These are phyloP conservation scores for Acanthiza pusilla DNA, from an alignment of 2,797 vertebrate species.

Conservation along the genomic window DNA sequence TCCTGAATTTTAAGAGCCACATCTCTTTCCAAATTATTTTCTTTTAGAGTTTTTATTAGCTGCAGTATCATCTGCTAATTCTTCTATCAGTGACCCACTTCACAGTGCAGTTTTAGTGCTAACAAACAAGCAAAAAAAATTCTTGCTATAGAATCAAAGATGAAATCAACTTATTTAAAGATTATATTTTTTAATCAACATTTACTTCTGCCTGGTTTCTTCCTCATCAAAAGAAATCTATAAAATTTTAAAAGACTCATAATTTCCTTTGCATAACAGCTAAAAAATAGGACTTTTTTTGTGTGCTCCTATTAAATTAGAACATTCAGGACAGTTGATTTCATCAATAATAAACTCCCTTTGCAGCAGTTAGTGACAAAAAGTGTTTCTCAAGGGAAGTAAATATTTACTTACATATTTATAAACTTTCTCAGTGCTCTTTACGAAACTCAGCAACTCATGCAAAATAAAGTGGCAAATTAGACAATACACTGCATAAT, in stretches of 20 bases:
- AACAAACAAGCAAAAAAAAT: background rate
- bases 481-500: background rate
- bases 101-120: background rate
- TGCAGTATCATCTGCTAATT: background rate
- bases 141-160: background rate
- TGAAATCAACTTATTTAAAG: background rate
- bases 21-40: background rate
- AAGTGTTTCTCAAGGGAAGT: background rate
- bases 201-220: background rate
- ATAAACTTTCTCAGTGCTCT: constrained; percentile 7
- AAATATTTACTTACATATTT: constrained; percentile 31
- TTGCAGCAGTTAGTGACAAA: constrained; percentile 19
- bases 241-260: background rate
- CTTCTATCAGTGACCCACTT: background rate
- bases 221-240: background rate
- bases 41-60: background rate
- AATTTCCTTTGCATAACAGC: background rate
- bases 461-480: background rate
- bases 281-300: background rate
- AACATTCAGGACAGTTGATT: background rate
- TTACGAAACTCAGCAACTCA: background rate
- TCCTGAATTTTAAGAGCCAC: background rate
- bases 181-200: background rate
- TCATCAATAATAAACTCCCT: constrained; percentile 22
- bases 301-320: background rate